Conservation (phyloP, 2,888 invertebrate species). For the Tetanocera ferruginea region DNA sequence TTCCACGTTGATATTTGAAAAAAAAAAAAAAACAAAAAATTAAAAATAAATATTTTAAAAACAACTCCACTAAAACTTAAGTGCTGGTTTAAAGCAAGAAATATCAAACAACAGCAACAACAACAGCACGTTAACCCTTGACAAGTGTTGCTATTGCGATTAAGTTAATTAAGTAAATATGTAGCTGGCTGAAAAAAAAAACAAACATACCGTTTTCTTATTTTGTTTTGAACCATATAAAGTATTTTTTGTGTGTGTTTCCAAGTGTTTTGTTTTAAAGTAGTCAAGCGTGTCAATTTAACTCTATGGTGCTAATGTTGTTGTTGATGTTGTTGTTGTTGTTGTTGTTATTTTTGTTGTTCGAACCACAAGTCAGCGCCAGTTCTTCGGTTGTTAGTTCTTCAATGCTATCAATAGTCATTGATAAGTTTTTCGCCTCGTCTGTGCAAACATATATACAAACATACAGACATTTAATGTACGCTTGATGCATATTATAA, state of each 20-base stretch:
- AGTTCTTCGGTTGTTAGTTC: not conserved
- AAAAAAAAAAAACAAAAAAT: too few species aligned
- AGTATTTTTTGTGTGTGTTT: not conserved
- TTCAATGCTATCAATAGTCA: not conserved
- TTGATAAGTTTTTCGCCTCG: slow-evolving; percentile 1
- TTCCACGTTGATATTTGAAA: too few species aligned
- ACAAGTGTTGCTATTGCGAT: too few species aligned
- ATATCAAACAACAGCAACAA: too few species aligned
- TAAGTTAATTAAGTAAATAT: not conserved
- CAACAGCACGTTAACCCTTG: too few species aligned
- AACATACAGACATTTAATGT: too few species aligned
- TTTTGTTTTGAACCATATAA: not conserved
- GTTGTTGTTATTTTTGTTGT: not conserved
- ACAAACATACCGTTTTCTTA: not conserved
- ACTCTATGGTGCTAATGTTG: not conserved
- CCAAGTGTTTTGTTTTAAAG: not conserved
- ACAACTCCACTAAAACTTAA: too few species aligned
- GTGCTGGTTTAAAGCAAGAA: too few species aligned
- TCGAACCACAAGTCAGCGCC: not conserved
- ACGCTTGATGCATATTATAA: not conserved
- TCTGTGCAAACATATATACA: not conserved
- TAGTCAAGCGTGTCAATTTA: not conserved
- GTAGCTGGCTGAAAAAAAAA: not conserved
- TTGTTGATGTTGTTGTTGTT: not conserved
- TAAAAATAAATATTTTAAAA: too few species aligned